Percentiles rank a stretch among this genome's conserved stretches.
Conservation (phyloP, 2,888 invertebrate genomes). For the Mimas tiliae region DNA sequence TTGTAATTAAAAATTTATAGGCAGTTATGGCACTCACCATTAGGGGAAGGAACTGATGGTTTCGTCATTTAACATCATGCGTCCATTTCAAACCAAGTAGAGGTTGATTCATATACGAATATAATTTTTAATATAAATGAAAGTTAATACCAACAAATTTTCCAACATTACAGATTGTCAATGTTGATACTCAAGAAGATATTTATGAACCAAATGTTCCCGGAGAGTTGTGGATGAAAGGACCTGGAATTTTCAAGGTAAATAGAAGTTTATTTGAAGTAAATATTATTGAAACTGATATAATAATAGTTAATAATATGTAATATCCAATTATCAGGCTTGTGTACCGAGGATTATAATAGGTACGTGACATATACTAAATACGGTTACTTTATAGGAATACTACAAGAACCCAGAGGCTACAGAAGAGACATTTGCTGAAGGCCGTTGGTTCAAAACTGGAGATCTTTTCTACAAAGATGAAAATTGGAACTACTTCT, state of each 20-base stretch:
- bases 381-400: conserved; percentile 46
- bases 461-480: conserved; percentile 82
- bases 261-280: conserved; percentile 5
- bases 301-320: neutral
- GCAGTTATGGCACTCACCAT: too few species aligned
- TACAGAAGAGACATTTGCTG: conserved; percentile 68
- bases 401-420: conserved; percentile 73
- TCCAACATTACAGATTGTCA: conserved; percentile 63
- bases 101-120: too few species aligned
- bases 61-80: too few species aligned
- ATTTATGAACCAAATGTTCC: conserved; percentile 68
- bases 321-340: neutral
- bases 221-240: conserved; percentile 81
- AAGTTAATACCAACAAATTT: too few species aligned
- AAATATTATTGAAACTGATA: neutral
- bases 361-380: neutral
- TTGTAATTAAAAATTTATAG: too few species aligned
- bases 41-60: too few species aligned
- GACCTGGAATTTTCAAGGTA: conserved; percentile 73
- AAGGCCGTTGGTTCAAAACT: conserved; percentile 78
- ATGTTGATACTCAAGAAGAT: conserved; percentile 69
- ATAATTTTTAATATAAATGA: too few species aligned
- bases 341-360: neutral
- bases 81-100: too few species aligned
- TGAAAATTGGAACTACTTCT: conserved; percentile 73